Evolutionary conservation across 2,113 vertebrate genomes (phyloP), one percentile per base, ranked within the genome.

Genomic region (Corydoras maculifer): DNA sequence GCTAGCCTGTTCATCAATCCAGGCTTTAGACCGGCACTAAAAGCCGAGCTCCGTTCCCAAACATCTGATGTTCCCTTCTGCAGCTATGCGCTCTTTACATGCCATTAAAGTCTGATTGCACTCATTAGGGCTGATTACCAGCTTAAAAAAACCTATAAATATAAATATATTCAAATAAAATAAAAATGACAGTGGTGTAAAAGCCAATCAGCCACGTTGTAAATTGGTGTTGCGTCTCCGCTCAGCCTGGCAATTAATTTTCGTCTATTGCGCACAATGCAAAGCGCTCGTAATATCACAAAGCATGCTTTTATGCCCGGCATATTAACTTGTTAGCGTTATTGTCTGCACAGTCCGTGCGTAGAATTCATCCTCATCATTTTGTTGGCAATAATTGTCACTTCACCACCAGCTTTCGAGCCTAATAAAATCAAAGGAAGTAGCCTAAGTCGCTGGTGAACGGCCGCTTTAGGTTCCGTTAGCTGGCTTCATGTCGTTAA

Each of bases 211-310:
- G 62, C 78, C 77, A 70, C 77, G 73, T 78, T 84, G 76, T 84
- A 82, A 80, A 82, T 84, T 78, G 82, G 80, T 81, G 76, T 72
- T 61, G 73, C 77, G 78, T 78, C 83, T 80, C 80, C 76, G 80
- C 80, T 84, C 82, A 84, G 77, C 79, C 79, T 79, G 79, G 78
- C 79, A 80, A 84, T 83, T 84, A 82, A 82, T 80, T 81, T 73
- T 76, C 73, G 66, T 75, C 81, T 75, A 80, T 78, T 75, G 79
- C 82, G 81, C 81, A 67, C 77, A 78, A 80, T 81, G 78, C 75
- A 78, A 79, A 81, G 77, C 74, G 75, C 73, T 69, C 74, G 75
- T 80, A 82, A 84, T 82, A 79, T 82, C 76, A 76, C 77, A 65
- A 69, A 80, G 77, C 81, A 79, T 72, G 75, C 75, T 74, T 80